A percentile compares a stretch with the other conserved stretches of the same genome.
Conservation (phyloP, 2,797 vertebrate species). For the Molossus alvarezi region DNA sequence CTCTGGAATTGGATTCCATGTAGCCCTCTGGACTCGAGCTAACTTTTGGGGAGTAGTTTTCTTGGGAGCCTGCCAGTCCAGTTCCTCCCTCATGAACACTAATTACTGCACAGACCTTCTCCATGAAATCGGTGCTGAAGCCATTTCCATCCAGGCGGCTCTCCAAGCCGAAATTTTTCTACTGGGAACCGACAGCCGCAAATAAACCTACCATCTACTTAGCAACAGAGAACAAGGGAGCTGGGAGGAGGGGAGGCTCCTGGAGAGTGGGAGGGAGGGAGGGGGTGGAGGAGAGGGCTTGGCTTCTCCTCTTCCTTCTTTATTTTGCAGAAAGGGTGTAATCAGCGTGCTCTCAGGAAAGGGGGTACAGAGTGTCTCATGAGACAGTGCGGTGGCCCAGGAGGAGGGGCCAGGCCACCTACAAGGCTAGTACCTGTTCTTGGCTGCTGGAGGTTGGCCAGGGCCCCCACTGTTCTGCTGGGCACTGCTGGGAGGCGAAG, state of each 20-base stretch:
- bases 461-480: not conserved
- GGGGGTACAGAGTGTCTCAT: conserved; percentile 83
- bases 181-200: conserved; percentile 89
- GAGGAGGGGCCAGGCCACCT: not conserved
- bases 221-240: conserved; percentile 88
- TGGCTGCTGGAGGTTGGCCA: not conserved
- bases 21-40: conserved; percentile 69
- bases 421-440: not conserved
- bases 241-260: conserved; percentile 58
- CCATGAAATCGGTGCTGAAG: conserved; percentile 87
- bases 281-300: conserved; percentile 38
- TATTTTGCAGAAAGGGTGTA: conserved; percentile 86
- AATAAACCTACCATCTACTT: conserved; percentile 90
- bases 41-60: conserved; percentile 85
- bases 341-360: conserved; percentile 83
- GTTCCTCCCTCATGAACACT: conserved; percentile 83
- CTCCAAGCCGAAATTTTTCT: conserved; percentile 89
- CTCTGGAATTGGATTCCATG: conserved; percentile 74
- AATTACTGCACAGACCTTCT: conserved; percentile 88
- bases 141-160: conserved; percentile 88
- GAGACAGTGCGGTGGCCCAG: conserved; percentile 70
- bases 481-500: not conserved
- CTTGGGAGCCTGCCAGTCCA: conserved; percentile 82
- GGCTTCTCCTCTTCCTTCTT: conserved; percentile 71
- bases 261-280: conserved; percentile 70